Evolutionary conservation across 2,888 invertebrate genomes (phyloP).

Genomic region (Agapetus fuscipes): DNA sequence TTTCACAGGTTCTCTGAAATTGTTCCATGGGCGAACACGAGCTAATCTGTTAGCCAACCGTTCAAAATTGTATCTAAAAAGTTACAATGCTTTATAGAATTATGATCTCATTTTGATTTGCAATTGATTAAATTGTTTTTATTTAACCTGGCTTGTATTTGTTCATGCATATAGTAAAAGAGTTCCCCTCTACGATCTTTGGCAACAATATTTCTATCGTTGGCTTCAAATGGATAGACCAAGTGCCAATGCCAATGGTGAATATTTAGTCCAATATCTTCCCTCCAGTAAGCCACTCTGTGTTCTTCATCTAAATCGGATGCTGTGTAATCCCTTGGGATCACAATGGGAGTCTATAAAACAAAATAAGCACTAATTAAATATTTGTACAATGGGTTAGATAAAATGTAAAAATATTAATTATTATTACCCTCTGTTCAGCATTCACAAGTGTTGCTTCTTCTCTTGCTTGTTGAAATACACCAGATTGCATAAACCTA

Average conservation of each 20-base stretch:
- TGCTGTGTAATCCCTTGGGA: slow-evolving; percentile 69
- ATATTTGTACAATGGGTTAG: too few species aligned
- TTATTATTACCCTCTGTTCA: slow-evolving; percentile 30
- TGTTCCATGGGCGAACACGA: slow-evolving; percentile 38
- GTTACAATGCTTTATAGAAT: too few species aligned
- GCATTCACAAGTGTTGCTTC: slow-evolving; percentile 39
- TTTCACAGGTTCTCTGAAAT: slow-evolving; percentile 44
- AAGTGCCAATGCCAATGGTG: slow-evolving; percentile 82
- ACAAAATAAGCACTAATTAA: slow-evolving; percentile 24
- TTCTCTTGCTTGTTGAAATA: slow-evolving; percentile 48
- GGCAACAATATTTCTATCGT: slow-evolving; percentile 47
- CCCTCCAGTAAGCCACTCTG: slow-evolving; percentile 71
- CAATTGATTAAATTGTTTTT: neutral
- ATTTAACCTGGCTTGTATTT: slow-evolving; percentile 38
- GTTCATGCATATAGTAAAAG: slow-evolving; percentile 70
- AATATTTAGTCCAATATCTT: slow-evolving; percentile 70
- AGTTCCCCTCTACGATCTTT: slow-evolving; percentile 72
- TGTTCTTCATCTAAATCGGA: slow-evolving; percentile 74
- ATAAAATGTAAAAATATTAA: too few species aligned
- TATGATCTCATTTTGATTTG: too few species aligned
- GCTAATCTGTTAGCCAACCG: slow-evolving; percentile 46
- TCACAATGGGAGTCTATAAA: slow-evolving; percentile 52
- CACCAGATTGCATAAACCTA: slow-evolving; percentile 52
- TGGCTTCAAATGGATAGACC: slow-evolving; percentile 59
- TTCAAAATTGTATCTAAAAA: slow-evolving; percentile 46